Percentiles rank a stretch among this genome's conserved stretches.
Conservation (phyloP, 2,888 invertebrate species). For the Drosophila koepferae region DNA sequence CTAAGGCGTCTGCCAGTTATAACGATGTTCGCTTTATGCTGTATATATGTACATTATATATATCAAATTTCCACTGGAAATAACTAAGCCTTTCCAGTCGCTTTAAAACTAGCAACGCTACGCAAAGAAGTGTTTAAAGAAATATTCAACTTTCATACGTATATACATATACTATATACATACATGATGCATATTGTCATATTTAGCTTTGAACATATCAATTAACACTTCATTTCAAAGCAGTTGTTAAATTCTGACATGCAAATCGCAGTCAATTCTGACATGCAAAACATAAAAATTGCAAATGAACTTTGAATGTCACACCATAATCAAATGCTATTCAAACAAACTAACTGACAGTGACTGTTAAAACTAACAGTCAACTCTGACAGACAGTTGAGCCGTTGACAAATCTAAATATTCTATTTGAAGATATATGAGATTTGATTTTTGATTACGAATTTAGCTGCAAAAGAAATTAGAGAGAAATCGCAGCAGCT, state of each 20-base stretch:
- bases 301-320: neutral
- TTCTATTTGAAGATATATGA: neutral
- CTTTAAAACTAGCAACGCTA: no score
- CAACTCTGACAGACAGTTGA: neutral
- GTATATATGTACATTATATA: no score
- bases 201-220: neutral
- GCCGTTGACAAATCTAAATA: neutral
- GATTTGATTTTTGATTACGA: neutral
- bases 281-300: neutral
- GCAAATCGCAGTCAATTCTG: neutral
- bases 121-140: no score
- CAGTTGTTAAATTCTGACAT: neutral
- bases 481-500: constrained; percentile 41
- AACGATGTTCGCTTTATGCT: no score
- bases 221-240: neutral
- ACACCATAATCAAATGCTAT: neutral
- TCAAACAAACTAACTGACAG: neutral
- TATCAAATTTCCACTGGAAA: no score
- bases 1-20: no score
- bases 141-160: neutral
- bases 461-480: constrained; percentile 5
- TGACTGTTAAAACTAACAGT: neutral
- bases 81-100: no score
- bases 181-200: no score
- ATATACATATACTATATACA: neutral